These are phyloP conservation scores for Hydriomena furcata DNA, from an alignment of 2,888 invertebrate species.

Conservation along the genomic window DNA sequence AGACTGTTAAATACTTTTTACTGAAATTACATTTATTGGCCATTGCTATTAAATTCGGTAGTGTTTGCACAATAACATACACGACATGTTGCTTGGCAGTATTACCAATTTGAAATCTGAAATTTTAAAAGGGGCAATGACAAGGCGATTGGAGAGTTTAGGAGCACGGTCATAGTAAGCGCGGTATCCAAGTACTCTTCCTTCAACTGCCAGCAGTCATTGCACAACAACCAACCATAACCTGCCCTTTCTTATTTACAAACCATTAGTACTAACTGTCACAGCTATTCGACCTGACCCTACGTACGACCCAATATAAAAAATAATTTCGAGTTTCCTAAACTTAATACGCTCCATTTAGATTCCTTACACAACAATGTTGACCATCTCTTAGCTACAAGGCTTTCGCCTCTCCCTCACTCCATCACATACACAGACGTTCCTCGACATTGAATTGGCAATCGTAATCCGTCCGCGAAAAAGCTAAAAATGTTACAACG, in stretches of 20 bases:
- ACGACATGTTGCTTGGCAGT: slow-evolving; percentile 31
- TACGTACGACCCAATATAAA: slow-evolving; percentile 60
- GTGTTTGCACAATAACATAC: slow-evolving; percentile 54
- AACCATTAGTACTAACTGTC: slow-evolving; percentile 59
- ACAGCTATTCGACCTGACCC: slow-evolving; percentile 61
- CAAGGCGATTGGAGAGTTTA: slow-evolving; percentile 6
- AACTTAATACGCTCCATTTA: slow-evolving; percentile 62
- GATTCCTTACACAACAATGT: slow-evolving; percentile 52
- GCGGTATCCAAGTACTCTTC: slow-evolving; percentile 25
- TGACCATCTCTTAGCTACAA: slow-evolving; percentile 55
- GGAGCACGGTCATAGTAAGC: slow-evolving; percentile 21
- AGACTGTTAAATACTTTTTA: slow-evolving; percentile 79
- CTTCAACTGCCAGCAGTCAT: slow-evolving; percentile 20
- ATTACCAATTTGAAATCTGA: slow-evolving; percentile 28
- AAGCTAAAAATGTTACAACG: slow-evolving; percentile 17
- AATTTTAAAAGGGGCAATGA: slow-evolving; percentile 27
- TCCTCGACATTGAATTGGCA: slow-evolving; percentile 34
- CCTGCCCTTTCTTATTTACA: slow-evolving; percentile 74
- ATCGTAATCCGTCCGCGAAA: slow-evolving; percentile 23
- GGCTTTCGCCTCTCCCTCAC: slow-evolving; percentile 39
- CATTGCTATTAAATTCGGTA: slow-evolving; percentile 74
- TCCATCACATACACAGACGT: slow-evolving; percentile 32
- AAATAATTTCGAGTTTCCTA: slow-evolving; percentile 59
- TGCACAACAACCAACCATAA: slow-evolving; percentile 31
- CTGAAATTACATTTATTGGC: slow-evolving; percentile 77